Evolutionary conservation across 2,888 invertebrate genomes (phyloP).

Genomic region (Perizoma flavofasciatum): DNA sequence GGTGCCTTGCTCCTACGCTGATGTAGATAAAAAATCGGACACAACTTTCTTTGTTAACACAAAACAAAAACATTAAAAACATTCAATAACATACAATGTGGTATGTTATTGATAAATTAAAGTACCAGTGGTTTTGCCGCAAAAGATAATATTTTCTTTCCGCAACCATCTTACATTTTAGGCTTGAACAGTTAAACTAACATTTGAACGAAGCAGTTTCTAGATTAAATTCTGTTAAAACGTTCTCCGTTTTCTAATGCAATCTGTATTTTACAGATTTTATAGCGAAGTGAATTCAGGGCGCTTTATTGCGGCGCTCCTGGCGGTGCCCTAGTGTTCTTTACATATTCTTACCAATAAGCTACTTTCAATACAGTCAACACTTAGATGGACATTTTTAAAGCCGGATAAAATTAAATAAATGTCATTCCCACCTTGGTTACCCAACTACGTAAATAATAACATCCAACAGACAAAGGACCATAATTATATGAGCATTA

Average conservation of each 20-base stretch:
- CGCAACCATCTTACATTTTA: slow-evolving; percentile 9
- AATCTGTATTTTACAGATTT: not conserved
- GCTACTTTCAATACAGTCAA: too few relatives aligned
- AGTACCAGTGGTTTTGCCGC: slow-evolving; percentile 15
- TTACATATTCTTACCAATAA: too few relatives aligned
- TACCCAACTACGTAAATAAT: too few relatives aligned
- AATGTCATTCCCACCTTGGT: too few relatives aligned
- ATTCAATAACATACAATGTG: not conserved
- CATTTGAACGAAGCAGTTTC: slow-evolving; percentile 12
- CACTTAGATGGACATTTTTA: too few relatives aligned
- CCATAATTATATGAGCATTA: too few relatives aligned
- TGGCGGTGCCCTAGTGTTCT: too few relatives aligned
- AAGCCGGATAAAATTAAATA: too few relatives aligned
- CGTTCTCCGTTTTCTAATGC: not conserved
- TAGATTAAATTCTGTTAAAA: slow-evolving; percentile 18
- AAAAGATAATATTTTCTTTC: slow-evolving; percentile 15
- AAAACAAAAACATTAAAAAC: slow-evolving; percentile 18
- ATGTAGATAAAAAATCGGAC: slow-evolving; percentile 3
- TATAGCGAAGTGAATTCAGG: not conserved
- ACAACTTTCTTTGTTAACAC: not conserved
- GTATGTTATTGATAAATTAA: slow-evolving; percentile 10
- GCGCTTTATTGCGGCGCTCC: too few relatives aligned
- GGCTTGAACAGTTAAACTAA: slow-evolving; percentile 13
- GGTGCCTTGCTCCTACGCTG: too few relatives aligned
- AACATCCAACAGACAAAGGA: too few relatives aligned